Evolutionary conservation across 2,888 invertebrate genomes (phyloP), one percentile per base, ranked within the genome.

Genomic region (Trissoscelio sp.): DNA sequence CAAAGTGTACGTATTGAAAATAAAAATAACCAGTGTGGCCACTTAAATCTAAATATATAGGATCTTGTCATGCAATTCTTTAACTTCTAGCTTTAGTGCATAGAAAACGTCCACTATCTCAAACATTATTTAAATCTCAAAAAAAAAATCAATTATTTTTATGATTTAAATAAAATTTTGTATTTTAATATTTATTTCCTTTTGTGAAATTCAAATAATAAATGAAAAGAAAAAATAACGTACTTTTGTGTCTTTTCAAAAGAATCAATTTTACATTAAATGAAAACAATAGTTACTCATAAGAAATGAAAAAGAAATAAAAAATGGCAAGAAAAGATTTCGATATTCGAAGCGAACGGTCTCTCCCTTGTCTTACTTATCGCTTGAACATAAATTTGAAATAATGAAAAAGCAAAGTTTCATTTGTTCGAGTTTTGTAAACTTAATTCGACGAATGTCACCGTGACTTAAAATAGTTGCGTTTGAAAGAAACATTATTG

Each of bases 21-120:
- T 66, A 37, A 66, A 66, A 66, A 66, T 66, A 66, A 66, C 48
- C 66, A 22, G 51, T 39, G 39, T 37, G 39, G 51, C 11, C 51
- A 51, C 51, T 66, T 37, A 66, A 66, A 66, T 51, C 66, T 66
- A 66, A 66, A 66, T 67, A 67, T 67, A 67, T 53, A 67, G 66
- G 42, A 48, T 67, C 55, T 18, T 67, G 67, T 67, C 67, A 67
- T 42, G 55, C 67, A 67, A 67, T 55, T 67, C 67, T 66, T 39
- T 4, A 24, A 53, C 51, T 53, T 48, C 24, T 18, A 31, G 14
- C 44, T 6, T 31, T 24, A 28, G 22, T 37, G 24, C 64, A 64
- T 48, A 34, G 48, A 34, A 34, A 48, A 44, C 18, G 44, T 46
- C 18, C 2, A 18, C 18, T 44, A 44, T 44, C 18, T 44, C 3